These are phyloP conservation scores for Mastomys natalensis DNA, from an alignment of 2,113 vertebrate genomes.

Conservation along the genomic window DNA sequence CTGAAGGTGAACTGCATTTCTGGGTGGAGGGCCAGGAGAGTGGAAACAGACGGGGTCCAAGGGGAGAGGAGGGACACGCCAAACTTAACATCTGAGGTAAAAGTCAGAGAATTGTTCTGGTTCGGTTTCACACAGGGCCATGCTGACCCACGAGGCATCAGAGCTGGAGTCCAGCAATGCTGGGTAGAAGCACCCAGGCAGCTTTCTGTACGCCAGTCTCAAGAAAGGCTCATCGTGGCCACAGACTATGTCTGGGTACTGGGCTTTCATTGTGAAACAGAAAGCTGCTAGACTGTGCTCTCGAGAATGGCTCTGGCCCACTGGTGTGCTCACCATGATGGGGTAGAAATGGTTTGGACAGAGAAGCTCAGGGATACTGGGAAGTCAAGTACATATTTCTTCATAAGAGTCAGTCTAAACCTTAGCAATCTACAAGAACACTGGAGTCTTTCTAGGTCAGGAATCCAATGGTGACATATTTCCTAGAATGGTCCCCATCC, in stretches of 20 bases:
- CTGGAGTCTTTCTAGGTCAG: background rate
- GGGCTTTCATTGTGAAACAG: background rate
- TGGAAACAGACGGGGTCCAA: too few relatives aligned
- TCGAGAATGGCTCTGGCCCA: slow-evolving; percentile 37
- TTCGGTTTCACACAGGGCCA: slow-evolving; percentile 42
- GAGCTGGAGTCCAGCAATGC: background rate
- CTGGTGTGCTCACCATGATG: background rate
- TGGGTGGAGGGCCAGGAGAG: background rate
- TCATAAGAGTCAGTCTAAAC: background rate
- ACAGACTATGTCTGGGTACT: background rate
- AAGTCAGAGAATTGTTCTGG: slow-evolving; percentile 64
- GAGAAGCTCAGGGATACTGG: background rate
- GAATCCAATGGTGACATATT: background rate
- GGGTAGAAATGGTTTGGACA: background rate
- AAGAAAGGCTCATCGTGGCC: background rate
- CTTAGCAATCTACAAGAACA: background rate
- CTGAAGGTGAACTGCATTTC: background rate
- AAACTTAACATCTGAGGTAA: background rate
- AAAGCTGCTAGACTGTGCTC: background rate
- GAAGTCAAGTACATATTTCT: background rate
- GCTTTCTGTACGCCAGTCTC: background rate
- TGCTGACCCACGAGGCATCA: slow-evolving; percentile 10
- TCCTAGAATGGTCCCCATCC: background rate
- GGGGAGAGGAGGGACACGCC: slow-evolving; percentile 32
- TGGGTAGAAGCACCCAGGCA: background rate